These are phyloP conservation scores for Etheostoma nigrum DNA, from an alignment of 2,797 vertebrate species.

Conservation along the genomic window DNA sequence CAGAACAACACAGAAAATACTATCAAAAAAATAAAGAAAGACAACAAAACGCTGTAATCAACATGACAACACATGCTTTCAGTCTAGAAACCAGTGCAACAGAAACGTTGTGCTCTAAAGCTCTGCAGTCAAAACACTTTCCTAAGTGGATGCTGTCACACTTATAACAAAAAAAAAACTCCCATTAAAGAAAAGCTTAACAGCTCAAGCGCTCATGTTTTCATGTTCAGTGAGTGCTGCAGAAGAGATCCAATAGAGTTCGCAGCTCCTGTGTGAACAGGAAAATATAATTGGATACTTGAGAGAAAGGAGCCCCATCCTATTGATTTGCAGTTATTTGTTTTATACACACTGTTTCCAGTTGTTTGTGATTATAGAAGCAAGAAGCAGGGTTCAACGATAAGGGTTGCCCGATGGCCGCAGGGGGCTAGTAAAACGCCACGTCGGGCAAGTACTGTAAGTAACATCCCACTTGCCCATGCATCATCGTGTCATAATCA, in stretches of 20 bases:
- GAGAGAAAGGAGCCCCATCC: neutral
- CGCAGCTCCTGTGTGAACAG: conserved; percentile 5
- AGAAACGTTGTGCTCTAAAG: conserved; percentile 10
- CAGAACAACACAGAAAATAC: too few species aligned
- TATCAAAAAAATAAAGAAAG: too few species aligned
- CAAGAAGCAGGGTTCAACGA: too few species aligned
- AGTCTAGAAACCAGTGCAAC: conserved; percentile 6
- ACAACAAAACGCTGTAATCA: conserved; percentile 5
- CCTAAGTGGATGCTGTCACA: conserved; percentile 35
- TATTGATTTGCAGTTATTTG: neutral
- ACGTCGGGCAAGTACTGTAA: too few species aligned
- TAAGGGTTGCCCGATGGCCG: too few species aligned
- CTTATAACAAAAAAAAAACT: conserved; percentile 44
- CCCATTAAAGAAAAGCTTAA: conserved; percentile 38
- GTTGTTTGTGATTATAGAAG: neutral
- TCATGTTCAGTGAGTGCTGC: conserved; percentile 13
- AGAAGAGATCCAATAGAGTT: neutral
- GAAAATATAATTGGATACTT: neutral
- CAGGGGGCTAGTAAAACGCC: too few species aligned
- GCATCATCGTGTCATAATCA: too few species aligned
- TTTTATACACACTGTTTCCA: neutral
- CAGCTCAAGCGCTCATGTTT: conserved; percentile 16
- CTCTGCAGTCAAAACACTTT: conserved; percentile 36
- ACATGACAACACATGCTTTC: neutral
- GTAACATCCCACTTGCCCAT: too few species aligned